These are phyloP conservation scores for Chlorodrepanis virens DNA, from an alignment of 2,113 vertebrate species.

Conservation along the genomic window DNA sequence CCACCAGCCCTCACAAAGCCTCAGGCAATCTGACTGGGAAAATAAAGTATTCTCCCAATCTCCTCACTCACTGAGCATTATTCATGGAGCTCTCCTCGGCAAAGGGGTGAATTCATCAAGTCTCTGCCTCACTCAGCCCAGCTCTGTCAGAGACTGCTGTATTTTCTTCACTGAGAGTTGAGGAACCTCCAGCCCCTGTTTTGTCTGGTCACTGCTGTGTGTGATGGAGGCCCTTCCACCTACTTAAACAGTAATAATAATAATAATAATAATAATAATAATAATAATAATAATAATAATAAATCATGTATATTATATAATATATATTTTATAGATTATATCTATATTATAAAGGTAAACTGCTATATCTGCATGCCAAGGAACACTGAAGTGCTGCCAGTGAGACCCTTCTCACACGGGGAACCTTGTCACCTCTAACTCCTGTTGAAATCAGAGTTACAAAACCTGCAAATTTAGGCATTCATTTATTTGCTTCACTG, in stretches of 20 bases:
- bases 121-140: neutral
- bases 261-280: neutral
- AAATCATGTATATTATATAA: too few species aligned
- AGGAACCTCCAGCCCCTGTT: neutral
- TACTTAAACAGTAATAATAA: neutral
- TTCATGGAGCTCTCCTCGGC: neutral
- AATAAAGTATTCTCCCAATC: neutral
- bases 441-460: neutral
- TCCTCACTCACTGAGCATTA: neutral
- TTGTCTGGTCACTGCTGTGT: neutral
- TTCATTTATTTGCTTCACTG: neutral
- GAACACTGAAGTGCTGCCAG: neutral
- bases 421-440: neutral
- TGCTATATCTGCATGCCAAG: neutral
- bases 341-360: neutral
- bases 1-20: slow-evolving; percentile 23
- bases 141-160: neutral
- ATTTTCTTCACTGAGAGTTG: neutral
- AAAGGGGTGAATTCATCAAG: neutral
- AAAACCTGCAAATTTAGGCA: neutral
- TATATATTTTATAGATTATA: too few species aligned
- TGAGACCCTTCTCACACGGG: neutral
- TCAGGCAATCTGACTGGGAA: neutral
- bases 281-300: too few species aligned
- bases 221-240: neutral